phyloP scores from a whole-genome alignment of 2,888 invertebrate species.

The Drosophila antonietae region DNA sequence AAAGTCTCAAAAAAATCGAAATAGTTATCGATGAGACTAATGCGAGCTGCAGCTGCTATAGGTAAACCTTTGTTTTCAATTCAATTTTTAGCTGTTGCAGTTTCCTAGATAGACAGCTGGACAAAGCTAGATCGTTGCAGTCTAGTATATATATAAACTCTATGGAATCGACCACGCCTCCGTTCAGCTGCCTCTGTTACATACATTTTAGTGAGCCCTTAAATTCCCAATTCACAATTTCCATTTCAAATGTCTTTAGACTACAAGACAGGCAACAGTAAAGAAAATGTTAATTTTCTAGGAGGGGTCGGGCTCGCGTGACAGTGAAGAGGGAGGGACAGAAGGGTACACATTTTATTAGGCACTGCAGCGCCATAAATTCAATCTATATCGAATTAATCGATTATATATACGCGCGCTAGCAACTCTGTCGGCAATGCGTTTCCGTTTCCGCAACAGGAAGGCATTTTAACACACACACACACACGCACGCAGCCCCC shows the following conservation, averaged over 20 bases:
- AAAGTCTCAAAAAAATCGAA: background rate
- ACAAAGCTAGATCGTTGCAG: background rate
- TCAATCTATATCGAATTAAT: slow-evolving; percentile 85
- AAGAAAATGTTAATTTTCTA: slow-evolving; percentile 4
- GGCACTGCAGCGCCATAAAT: slow-evolving; percentile 79
- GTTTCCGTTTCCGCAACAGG: slow-evolving; percentile 83
- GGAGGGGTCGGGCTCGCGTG: background rate
- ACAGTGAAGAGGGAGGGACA: no score
- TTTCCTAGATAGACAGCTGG: background rate
- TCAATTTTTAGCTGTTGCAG: background rate
- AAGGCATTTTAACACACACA: slow-evolving; percentile 62
- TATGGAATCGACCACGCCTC: background rate
- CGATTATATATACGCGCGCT: slow-evolving; percentile 80
- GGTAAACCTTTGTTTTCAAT: no score
- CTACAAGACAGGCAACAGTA: background rate
- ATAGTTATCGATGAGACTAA: background rate
- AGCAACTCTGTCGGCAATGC: slow-evolving; percentile 82
- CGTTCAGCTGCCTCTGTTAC: background rate
- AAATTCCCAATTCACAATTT: background rate
- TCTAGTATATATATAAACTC: background rate
- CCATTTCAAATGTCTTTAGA: background rate
- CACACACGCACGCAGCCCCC: background rate
- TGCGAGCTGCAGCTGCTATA: no score
- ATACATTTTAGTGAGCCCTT: background rate
- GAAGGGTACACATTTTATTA: slow-evolving; percentile 5